phyloP scores from a whole-genome alignment of 2,113 vertebrate genomes.

The Coptodon bakossiorum region DNA sequence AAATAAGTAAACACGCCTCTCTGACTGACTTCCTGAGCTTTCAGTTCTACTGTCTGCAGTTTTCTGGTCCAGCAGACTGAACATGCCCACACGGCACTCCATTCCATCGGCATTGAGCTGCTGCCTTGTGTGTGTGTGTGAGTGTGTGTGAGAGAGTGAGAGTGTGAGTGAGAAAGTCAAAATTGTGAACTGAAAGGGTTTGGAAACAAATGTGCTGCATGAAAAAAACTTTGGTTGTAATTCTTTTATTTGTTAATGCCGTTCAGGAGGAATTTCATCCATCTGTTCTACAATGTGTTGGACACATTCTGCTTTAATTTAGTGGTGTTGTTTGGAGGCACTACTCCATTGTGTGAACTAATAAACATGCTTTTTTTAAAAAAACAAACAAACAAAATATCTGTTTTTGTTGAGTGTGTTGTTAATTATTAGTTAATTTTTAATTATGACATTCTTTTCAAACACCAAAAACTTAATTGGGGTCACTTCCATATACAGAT shows the following conservation, averaged over 20 bases:
- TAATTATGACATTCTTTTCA: neutral
- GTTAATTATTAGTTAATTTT: neutral
- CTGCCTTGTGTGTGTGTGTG: slow-evolving; percentile 21
- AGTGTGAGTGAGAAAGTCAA: neutral
- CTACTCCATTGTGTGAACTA: slow-evolving; percentile 54
- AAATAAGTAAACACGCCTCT: slow-evolving; percentile 75
- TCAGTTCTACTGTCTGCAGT: neutral
- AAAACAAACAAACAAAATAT: neutral
- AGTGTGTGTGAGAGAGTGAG: neutral
- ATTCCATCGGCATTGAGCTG: slow-evolving; percentile 46
- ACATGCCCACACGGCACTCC: slow-evolving; percentile 9
- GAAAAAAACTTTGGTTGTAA: slow-evolving; percentile 34
- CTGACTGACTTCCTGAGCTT: slow-evolving; percentile 4
- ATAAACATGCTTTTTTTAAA: slow-evolving; percentile 56
- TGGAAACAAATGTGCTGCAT: slow-evolving; percentile 55
- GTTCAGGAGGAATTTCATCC: slow-evolving; percentile 5
- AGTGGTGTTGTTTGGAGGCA: slow-evolving; percentile 40
- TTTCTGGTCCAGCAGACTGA: slow-evolving; percentile 15
- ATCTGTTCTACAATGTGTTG: slow-evolving; percentile 19
- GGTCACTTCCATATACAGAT: neutral
- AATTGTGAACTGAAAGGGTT: slow-evolving; percentile 24
- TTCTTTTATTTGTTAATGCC: slow-evolving; percentile 4
- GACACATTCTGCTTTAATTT: slow-evolving; percentile 57
- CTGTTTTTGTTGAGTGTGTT: neutral
- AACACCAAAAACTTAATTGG: neutral